Evolutionary conservation across 92 coral and sea anemone species (phyloP).

Genomic region (Palythoa heliodiscus): DNA sequence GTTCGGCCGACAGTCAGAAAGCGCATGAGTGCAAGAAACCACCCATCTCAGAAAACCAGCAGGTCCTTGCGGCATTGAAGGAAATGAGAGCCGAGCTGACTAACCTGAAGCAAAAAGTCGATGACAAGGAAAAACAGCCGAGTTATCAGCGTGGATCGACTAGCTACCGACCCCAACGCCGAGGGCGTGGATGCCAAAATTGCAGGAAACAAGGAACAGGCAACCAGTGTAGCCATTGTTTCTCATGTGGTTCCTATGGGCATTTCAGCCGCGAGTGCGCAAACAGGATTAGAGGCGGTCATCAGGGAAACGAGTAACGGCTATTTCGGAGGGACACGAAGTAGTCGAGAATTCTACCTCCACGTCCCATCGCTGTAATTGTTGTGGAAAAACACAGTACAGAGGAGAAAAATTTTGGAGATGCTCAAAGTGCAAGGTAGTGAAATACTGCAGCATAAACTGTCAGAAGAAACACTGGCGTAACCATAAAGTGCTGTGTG

Average conservation of each 20-base stretch:
- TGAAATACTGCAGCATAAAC: slow-evolving; percentile 40
- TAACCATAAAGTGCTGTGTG: slow-evolving; percentile 47
- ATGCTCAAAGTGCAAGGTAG: slow-evolving; percentile 40
- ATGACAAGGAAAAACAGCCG: slow-evolving; percentile 35
- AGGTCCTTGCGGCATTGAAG: slow-evolving; percentile 49
- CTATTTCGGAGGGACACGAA: slow-evolving; percentile 44
- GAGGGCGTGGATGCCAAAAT: slow-evolving; percentile 43
- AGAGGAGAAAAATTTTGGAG: slow-evolving; percentile 33
- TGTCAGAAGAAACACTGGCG: slow-evolving; percentile 55
- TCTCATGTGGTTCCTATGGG: slow-evolving; percentile 60
- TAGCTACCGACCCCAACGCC: slow-evolving; percentile 26
- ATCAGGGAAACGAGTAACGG: slow-evolving; percentile 7
- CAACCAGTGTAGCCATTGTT: slow-evolving; percentile 60
- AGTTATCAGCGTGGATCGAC: slow-evolving; percentile 34
- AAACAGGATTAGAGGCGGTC: slow-evolving; percentile 12
- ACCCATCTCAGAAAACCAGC: slow-evolving; percentile 42
- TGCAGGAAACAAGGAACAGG: slow-evolving; percentile 54
- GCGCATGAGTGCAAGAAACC: slow-evolving; percentile 31
- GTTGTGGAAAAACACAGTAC: slow-evolving; percentile 22
- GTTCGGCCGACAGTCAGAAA: slow-evolving; percentile 18
- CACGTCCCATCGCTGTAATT: slow-evolving; percentile 39
- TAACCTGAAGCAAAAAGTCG: slow-evolving; percentile 53
- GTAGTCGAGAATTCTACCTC: slow-evolving; percentile 28
- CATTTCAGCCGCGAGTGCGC: slow-evolving; percentile 57
- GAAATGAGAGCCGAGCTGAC: slow-evolving; percentile 61